Conservation (phyloP, 2,113 vertebrate species). For the Rhynchomys soricoides region DNA sequence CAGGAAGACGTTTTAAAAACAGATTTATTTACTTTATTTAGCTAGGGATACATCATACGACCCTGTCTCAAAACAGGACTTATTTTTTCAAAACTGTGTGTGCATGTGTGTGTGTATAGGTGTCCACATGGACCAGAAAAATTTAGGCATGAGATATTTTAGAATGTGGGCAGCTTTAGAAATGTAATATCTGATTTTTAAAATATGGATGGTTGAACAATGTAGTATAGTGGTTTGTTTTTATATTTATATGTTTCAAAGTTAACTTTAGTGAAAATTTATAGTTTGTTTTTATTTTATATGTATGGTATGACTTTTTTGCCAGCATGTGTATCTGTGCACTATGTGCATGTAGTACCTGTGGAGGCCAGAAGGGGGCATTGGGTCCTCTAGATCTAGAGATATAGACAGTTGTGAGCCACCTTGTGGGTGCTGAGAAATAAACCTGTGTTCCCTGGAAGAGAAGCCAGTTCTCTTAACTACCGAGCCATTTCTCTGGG, state of each 20-base stretch:
- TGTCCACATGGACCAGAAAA: neutral
- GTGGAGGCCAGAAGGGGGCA: neutral
- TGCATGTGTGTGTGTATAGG: neutral
- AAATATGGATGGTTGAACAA: neutral
- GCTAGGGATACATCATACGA: neutral
- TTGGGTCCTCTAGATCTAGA: neutral
- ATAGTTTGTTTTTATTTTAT: neutral
- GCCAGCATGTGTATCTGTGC: neutral
- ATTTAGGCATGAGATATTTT: neutral
- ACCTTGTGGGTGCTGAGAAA: neutral
- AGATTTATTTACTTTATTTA: neutral
- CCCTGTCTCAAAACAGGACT: neutral
- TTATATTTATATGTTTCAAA: conserved; percentile 43
- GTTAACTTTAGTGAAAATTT: conserved; percentile 3
- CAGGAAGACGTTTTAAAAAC: neutral
- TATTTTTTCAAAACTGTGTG: neutral
- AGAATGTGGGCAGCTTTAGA: neutral
- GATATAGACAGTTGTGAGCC: neutral
- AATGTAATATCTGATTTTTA: conserved; percentile 22
- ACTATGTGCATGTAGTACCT: neutral
- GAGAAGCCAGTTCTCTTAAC: neutral
- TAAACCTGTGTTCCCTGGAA: neutral
- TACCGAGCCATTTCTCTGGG: neutral
- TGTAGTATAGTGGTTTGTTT: neutral
- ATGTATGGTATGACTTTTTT: neutral